These are phyloP conservation scores for Glossophaga mutica DNA, from an alignment of 2,797 vertebrate genomes.

Conservation along the genomic window DNA sequence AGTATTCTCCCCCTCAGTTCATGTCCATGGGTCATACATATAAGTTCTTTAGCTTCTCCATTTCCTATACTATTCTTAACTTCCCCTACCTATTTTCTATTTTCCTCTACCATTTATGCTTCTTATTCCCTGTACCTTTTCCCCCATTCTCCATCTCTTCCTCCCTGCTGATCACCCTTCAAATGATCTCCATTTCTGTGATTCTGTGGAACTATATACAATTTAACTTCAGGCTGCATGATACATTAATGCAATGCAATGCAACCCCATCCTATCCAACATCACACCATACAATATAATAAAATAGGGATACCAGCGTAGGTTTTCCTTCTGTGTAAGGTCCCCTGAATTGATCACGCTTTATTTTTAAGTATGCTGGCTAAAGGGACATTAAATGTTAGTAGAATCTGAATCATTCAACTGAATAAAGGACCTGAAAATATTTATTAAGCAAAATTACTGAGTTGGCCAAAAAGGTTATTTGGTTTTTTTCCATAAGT, in stretches of 20 bases:
- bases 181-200: too few species aligned
- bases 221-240: neutral
- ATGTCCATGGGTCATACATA: too few species aligned
- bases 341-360: neutral
- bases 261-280: neutral
- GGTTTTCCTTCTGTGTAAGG: neutral
- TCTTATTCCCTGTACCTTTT: too few species aligned
- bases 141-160: too few species aligned
- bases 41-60: too few species aligned
- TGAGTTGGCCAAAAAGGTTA: neutral
- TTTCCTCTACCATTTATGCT: too few species aligned
- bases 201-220: neutral
- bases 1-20: too few species aligned
- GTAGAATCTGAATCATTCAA: conserved; percentile 4
- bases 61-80: too few species aligned
- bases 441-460: conserved; percentile 12
- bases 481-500: too few species aligned
- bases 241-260: neutral
- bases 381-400: neutral
- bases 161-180: too few species aligned
- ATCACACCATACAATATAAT: neutral
- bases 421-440: neutral
- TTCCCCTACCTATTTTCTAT: too few species aligned
- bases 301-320: neutral
- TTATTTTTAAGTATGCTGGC: neutral